These are phyloP conservation scores for Cromileptes altivelis DNA, from an alignment of 2,113 vertebrate genomes.

Conservation along the genomic window DNA sequence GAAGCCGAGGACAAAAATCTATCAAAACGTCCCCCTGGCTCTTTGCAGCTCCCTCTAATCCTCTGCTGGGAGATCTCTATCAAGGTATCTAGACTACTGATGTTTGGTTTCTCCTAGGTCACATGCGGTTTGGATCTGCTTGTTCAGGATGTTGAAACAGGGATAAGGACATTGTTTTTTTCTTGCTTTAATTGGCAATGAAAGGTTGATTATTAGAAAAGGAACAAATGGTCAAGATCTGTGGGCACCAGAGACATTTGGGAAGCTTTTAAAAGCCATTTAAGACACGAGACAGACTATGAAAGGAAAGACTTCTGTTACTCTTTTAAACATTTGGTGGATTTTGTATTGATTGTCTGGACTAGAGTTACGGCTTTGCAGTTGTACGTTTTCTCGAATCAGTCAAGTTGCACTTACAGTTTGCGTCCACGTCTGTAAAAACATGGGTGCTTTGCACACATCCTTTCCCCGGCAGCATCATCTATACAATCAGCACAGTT, in stretches of 20 bases:
- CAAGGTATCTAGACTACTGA: slow-evolving; percentile 68
- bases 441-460: too few relatives aligned
- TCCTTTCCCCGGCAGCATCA: too few relatives aligned
- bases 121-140: slow-evolving; percentile 80
- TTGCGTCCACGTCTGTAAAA: too few relatives aligned
- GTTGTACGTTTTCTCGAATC: too few relatives aligned
- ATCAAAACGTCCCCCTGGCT: slow-evolving; percentile 76
- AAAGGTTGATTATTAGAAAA: slow-evolving; percentile 66
- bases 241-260: slow-evolving; percentile 41
- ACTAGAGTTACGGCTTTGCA: too few relatives aligned
- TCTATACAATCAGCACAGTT: too few relatives aligned
- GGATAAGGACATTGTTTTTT: slow-evolving; percentile 68
- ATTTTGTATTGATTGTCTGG: not conserved
- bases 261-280: slow-evolving; percentile 51
- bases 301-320: not conserved
- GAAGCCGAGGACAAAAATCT: slow-evolving; percentile 72
- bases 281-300: not conserved
- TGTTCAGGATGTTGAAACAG: slow-evolving; percentile 67
- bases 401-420: too few relatives aligned
- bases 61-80: slow-evolving; percentile 80
- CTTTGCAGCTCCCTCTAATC: slow-evolving; percentile 72
- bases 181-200: slow-evolving; percentile 65
- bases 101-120: slow-evolving; percentile 71
- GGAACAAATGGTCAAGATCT: slow-evolving; percentile 47
- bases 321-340: not conserved